phyloP scores from a whole-genome alignment of 2,888 invertebrate species.

The Himalopsyche anomala region DNA sequence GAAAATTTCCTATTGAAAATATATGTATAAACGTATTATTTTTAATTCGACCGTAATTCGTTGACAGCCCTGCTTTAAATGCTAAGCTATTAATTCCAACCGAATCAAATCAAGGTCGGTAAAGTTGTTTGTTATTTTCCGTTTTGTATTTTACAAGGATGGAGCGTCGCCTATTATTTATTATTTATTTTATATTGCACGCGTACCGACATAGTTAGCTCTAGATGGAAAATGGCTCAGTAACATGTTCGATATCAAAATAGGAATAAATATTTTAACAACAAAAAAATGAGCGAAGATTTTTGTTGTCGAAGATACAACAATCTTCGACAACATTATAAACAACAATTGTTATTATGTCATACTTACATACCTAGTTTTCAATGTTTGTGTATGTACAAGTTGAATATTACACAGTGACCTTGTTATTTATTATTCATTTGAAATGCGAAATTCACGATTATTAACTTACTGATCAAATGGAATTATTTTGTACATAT shows the following conservation, averaged over 20 bases:
- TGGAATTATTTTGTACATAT: no score
- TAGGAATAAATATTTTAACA: no score
- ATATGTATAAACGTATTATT: neutral
- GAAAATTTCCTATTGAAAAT: neutral
- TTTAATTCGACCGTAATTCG: neutral
- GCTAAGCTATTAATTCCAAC: conserved; percentile 35
- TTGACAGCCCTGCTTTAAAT: conserved; percentile 20
- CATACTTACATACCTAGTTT: no score
- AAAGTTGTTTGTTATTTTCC: conserved; percentile 35
- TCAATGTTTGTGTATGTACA: no score
- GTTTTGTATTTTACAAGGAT: conserved; percentile 13
- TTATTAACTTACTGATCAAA: no score
- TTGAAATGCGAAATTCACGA: no score
- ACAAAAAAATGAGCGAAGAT: no score
- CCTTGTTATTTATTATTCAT: no score
- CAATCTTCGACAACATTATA: no score
- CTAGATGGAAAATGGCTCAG: neutral
- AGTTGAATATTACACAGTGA: no score
- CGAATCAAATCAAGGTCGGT: conserved; percentile 23
- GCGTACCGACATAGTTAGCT: neutral
- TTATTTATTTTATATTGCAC: neutral
- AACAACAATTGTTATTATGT: no score
- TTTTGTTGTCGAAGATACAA: no score
- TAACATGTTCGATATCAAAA: neutral
- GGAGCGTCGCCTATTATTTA: neutral